Conservation (phyloP, 2,113 vertebrate species). For the Rhynchomys soricoides region DNA sequence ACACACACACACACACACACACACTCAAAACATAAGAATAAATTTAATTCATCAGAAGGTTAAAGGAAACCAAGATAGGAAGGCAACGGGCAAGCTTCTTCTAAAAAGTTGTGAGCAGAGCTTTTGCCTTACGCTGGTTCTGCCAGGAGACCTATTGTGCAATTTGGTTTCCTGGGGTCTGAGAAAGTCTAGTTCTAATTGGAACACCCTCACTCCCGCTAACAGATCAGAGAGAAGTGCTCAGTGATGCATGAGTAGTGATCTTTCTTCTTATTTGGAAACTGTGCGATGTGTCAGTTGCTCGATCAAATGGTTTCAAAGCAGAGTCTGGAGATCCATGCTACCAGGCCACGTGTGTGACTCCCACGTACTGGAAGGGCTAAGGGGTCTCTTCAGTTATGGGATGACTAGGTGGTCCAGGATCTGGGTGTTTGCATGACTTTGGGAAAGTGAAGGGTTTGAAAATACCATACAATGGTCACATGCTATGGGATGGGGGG, state of each 20-base stretch:
- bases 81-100: conserved; percentile 53
- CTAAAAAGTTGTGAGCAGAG: conserved; percentile 67
- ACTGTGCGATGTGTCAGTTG: conserved; percentile 60
- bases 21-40: not conserved
- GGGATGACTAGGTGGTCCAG: conserved; percentile 3
- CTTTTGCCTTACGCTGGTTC: conserved; percentile 34
- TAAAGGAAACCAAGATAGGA: conserved; percentile 63
- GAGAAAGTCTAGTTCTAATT: conserved; percentile 48
- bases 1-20: not conserved
- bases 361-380: conserved; percentile 22
- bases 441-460: conserved; percentile 32
- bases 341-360: accelerated
- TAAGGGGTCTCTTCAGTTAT: conserved; percentile 57
- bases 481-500: not conserved
- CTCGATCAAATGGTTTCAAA: conserved; percentile 67
- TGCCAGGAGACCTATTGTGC: conserved; percentile 39
- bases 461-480: conserved; percentile 8
- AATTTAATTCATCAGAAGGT: not conserved
- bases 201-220: conserved; percentile 13
- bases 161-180: conserved; percentile 75
- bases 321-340: conserved; percentile 42
- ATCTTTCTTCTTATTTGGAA: conserved; percentile 58
- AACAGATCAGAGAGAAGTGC: conserved; percentile 62
- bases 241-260: conserved; percentile 31
- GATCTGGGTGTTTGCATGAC: conserved; percentile 43